These are phyloP conservation scores for Zoanthus gigantus DNA, from an alignment of 92 coral and sea anemone species.

Conservation along the genomic window DNA sequence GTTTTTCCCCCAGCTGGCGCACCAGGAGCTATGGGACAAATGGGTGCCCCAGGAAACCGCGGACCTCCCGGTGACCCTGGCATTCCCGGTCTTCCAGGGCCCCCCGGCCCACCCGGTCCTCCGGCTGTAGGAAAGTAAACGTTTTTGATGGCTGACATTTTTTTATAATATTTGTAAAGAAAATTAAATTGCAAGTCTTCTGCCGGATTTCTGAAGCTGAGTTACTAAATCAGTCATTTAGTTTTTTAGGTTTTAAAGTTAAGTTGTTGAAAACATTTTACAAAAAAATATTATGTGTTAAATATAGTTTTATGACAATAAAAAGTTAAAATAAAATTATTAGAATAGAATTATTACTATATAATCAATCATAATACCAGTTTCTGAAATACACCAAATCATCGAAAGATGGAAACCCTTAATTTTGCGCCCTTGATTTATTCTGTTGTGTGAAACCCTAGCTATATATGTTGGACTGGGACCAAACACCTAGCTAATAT, in stretches of 20 bases:
- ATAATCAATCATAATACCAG: neutral
- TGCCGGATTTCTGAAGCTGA: neutral
- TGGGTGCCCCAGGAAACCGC: conserved; percentile 26
- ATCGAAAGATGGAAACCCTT: no score
- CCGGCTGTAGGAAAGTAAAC: conserved; percentile 26
- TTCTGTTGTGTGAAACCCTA: no score
- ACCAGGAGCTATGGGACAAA: conserved; percentile 35
- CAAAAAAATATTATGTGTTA: no score
- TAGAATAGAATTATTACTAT: no score
- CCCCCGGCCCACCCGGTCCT: conserved; percentile 45
- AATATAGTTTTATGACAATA: no score
- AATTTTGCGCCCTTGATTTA: no score
- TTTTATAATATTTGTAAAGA: neutral
- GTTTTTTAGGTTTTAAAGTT: neutral
- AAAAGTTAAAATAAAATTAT: no score
- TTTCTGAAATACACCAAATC: no score
- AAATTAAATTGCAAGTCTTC: neutral
- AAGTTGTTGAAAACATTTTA: neutral
- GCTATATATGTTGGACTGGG: no score
- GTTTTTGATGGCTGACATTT: neutral
- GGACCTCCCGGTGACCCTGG: conserved; percentile 8
- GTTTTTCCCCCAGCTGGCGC: neutral
- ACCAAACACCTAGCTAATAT: no score
- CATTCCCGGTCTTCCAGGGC: conserved; percentile 38
- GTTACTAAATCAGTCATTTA: neutral